These are phyloP conservation scores for Philotrypesis tridentata DNA, from an alignment of 1,140 invertebrate species.

Conservation along the genomic window DNA sequence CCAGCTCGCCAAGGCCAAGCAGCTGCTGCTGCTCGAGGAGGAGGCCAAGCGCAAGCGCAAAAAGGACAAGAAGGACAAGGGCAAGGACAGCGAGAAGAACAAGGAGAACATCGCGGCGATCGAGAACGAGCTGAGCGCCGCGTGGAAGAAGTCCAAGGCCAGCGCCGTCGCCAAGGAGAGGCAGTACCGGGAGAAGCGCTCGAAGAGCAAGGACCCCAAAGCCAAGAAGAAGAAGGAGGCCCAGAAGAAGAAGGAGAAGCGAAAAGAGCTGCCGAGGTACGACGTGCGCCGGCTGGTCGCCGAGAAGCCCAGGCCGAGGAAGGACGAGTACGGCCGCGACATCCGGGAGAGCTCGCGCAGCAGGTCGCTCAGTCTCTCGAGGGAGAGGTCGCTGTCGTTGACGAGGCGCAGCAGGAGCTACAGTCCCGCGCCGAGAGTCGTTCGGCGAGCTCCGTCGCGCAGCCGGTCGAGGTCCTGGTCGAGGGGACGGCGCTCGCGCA, in stretches of 20 bases:
- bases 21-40: conserved; percentile 55
- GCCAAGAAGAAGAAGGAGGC: conserved; percentile 84
- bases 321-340: conserved; percentile 88
- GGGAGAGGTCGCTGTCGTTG: conserved; percentile 48
- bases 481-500: conserved; percentile 56
- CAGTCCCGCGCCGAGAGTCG: not conserved
- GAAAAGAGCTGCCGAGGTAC: conserved; percentile 87
- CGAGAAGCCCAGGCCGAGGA: conserved; percentile 79
- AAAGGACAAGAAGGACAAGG: conserved; percentile 69
- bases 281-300: conserved; percentile 86
- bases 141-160: conserved; percentile 87
- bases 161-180: conserved; percentile 84
- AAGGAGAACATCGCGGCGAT: conserved; percentile 74
- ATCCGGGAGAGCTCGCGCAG: conserved; percentile 71
- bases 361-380: conserved; percentile 63
- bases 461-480: conserved; percentile 64
- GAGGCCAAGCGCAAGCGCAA: conserved; percentile 66
- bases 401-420: conserved; percentile 63
- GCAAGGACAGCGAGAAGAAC: conserved; percentile 75
- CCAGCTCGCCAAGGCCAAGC: not conserved
- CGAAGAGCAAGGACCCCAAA: conserved; percentile 63
- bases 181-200: conserved; percentile 83
- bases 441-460: conserved; percentile 55
- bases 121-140: conserved; percentile 65
- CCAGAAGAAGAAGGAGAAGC: conserved; percentile 81